Conservation (phyloP, 2,797 vertebrate species). For the Sebastes matsubarae region DNA sequence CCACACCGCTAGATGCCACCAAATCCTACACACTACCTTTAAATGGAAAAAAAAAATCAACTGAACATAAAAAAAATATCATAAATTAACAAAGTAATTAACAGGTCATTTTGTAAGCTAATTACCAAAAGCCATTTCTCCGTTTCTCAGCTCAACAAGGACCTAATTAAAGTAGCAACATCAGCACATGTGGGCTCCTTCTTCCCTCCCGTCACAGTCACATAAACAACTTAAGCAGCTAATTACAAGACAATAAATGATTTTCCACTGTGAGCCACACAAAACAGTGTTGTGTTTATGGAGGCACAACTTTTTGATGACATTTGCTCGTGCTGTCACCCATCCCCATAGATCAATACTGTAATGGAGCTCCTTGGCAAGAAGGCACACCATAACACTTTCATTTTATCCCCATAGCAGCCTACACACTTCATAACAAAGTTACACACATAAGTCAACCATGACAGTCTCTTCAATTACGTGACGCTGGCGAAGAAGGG, state of each 20-base stretch:
- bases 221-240: conserved; percentile 58
- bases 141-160: conserved; percentile 19
- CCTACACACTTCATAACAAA: conserved; percentile 61
- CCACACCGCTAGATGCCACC: too few species aligned
- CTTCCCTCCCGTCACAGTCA: conserved; percentile 20
- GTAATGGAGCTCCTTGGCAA: conserved; percentile 36
- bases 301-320: conserved; percentile 42
- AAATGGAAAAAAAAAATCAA: neutral
- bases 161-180: conserved; percentile 61
- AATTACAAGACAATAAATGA: conserved; percentile 57
- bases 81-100: conserved; percentile 24
- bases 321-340: conserved; percentile 43
- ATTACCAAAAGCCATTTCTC: conserved; percentile 44
- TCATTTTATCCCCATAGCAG: conserved; percentile 45
- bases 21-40: too few species aligned
- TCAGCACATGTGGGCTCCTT: conserved; percentile 32
- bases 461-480: conserved; percentile 74
- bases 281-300: conserved; percentile 26
- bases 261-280: conserved; percentile 25
- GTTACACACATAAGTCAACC: conserved; percentile 70
- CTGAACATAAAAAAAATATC: neutral
- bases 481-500: conserved; percentile 63
- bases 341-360: conserved; percentile 61
- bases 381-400: conserved; percentile 20
- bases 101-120: conserved; percentile 18